Evolutionary conservation across 2,888 invertebrate genomes (phyloP), one percentile per base, ranked within the genome.

Genomic region (Eupithecia abbreviata): DNA sequence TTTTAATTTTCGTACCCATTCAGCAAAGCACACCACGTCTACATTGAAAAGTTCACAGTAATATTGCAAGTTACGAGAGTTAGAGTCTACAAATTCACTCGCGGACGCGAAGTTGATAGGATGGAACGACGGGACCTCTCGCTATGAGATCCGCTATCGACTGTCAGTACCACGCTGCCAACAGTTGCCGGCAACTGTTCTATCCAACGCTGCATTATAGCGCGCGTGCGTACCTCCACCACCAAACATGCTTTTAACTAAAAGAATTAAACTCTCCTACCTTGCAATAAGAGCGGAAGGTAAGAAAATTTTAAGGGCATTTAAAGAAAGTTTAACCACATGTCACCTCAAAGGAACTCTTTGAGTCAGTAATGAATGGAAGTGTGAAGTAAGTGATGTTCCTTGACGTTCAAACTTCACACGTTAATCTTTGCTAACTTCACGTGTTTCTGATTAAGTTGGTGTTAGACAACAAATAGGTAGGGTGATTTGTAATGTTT

Each of bases 211-310:
- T 94, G 94, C 94, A 94, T 88, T 90, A 87, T 80, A 85, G 78
- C 77, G 84, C 94, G 94, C 94, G 90, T 90, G 94, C 94, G 93
- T 85, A 75, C 80, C 90, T 90, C 91, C 91, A 90, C 89, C 88
- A 89, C 84, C 89, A 77, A 81, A 76, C 73, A 77, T 88, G 82
- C 82, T 78, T 80, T 80, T 71, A 81, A 84, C 78, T 83, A 69
- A 47, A 82, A 72, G 89, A 83, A 86, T 78, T 86, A 70, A 84
- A 82, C 82, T 80, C 83, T 91, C 84, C 72, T 9, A 18, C 42
- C 2, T 66, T n/a, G 55, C 15, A 15, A 73, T 80, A 82, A 66
- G 72, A 73, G 45, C 43, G 62, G 41, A 49, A 41, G 12, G 43
- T 9, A 62, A 30, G 49, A 65, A 65, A 58, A 72, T 47, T 80